Base-by-base conservation (phyloP, 2,888 invertebrate genomes). In the Amphiduros pacificus region DNA sequence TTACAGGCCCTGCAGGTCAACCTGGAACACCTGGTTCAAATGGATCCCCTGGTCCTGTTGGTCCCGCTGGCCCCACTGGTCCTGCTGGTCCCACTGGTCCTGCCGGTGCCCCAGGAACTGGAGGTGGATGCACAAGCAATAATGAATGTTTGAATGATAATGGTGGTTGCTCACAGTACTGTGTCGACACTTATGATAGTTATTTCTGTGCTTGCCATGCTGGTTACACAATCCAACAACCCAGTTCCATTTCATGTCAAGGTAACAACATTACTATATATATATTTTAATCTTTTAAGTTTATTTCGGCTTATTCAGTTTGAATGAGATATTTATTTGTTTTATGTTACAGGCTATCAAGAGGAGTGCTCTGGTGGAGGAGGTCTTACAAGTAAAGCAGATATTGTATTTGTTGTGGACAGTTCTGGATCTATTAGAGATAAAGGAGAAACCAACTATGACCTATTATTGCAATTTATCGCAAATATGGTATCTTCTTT, bases 71-170 rank as follows among this genome's bases (percentile, higher is more conserved):
- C 22, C 82, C 87, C 54, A 90, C 90, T 11, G 44, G 44, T 17
- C n/a, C 44, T 44, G 20, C 44, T 9, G 44, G 44, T 55, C 82
- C 87, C 66, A 88, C 65, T 17, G 63, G 61, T 29, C 88, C 41
- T 57, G 59, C 63, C 24, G 91, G 91, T 0, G 85, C 88, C 48
- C 86, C 88, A 0, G 90, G 90, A 54, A 81, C 81, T 59, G 86
- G 87, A 5, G 92, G 92, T 11, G 44, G 44, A 17, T 44, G 44
- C n/a, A 5, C n/a, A 9, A 5, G 22, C 26, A 22, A 51, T 6
- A 55, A 67, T 36, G 66, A 68, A 54, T 68, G 68, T 51, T 3
- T 28, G 1, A 27, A 44, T 6, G 60, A 62, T 53, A 68, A 68
- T 24, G 68, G 68, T n/a, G 66, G 64, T 2, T 68, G 68, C 29